phyloP scores from a whole-genome alignment of 2,888 invertebrate genomes.

The Tenthredo distinguenda region DNA sequence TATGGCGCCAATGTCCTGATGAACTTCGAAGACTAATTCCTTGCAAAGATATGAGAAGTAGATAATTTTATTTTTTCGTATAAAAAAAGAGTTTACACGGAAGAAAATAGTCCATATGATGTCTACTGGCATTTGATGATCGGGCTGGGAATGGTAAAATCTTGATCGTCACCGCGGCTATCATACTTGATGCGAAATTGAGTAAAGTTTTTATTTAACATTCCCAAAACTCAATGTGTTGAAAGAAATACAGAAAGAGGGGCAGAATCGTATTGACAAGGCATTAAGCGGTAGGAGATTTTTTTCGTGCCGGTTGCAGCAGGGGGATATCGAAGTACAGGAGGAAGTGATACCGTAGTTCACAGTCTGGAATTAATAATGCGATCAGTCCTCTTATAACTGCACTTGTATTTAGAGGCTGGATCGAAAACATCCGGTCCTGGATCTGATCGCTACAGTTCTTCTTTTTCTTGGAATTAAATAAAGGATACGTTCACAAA shows the following conservation, averaged over 20 bases:
- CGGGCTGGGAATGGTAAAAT: no score
- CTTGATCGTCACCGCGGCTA: no score
- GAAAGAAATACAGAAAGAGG: background rate
- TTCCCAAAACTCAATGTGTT: background rate
- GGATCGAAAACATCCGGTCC: constrained; percentile 10
- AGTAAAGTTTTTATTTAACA: background rate
- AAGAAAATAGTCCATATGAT: no score
- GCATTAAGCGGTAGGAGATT: background rate
- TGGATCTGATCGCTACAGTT: background rate
- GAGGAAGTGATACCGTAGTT: background rate
- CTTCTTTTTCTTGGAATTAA: background rate
- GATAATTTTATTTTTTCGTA: background rate
- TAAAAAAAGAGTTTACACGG: background rate
- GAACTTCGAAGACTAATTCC: background rate
- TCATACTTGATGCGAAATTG: background rate
- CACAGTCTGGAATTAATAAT: background rate
- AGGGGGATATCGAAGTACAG: background rate
- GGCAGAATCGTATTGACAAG: background rate
- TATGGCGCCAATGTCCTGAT: constrained; percentile 4
- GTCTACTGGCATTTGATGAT: background rate
- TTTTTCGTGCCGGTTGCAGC: background rate
- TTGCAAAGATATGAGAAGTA: background rate
- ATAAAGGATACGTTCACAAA: background rate
- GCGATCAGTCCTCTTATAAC: background rate
- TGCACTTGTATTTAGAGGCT: constrained; percentile 2